These are phyloP conservation scores for Labeo rohita DNA, from an alignment of 2,113 vertebrate genomes.

Conservation along the genomic window DNA sequence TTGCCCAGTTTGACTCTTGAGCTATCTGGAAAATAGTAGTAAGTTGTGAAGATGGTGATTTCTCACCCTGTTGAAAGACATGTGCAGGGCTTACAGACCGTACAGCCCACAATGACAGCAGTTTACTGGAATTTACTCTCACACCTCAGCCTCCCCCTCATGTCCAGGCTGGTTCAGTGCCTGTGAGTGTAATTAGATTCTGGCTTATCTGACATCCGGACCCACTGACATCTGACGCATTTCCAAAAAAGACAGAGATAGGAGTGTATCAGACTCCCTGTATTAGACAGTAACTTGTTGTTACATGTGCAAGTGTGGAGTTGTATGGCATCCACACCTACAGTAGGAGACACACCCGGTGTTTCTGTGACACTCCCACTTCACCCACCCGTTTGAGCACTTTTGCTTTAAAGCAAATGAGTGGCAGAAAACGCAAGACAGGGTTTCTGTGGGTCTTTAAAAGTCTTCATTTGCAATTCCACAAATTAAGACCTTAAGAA, in stretches of 20 bases:
- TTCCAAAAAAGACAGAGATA: slow-evolving; percentile 44
- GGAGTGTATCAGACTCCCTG: slow-evolving; percentile 47
- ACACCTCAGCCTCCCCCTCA: neutral
- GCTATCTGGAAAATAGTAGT: neutral
- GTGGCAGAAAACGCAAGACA: neutral
- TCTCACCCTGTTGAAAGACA: neutral
- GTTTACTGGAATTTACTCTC: slow-evolving; percentile 12
- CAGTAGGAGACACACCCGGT: slow-evolving; percentile 54
- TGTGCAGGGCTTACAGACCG: neutral
- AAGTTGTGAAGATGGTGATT: neutral
- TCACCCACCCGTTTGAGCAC: neutral
- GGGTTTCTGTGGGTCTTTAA: neutral
- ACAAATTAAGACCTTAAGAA: too few species aligned
- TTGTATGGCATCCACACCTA: slow-evolving; percentile 55
- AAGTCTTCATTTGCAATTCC: neutral
- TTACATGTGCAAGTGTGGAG: slow-evolving; percentile 29
- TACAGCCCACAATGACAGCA: neutral
- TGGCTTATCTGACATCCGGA: slow-evolving; percentile 58
- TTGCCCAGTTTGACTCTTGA: neutral
- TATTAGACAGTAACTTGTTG: slow-evolving; percentile 54
- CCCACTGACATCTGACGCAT: slow-evolving; percentile 63
- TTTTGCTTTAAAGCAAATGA: neutral
- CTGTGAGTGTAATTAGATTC: slow-evolving; percentile 18
- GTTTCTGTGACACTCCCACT: neutral
- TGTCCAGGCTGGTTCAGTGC: neutral